Evolutionary conservation across 2,888 invertebrate genomes (phyloP).

Genomic region (Auanema sp.): DNA sequence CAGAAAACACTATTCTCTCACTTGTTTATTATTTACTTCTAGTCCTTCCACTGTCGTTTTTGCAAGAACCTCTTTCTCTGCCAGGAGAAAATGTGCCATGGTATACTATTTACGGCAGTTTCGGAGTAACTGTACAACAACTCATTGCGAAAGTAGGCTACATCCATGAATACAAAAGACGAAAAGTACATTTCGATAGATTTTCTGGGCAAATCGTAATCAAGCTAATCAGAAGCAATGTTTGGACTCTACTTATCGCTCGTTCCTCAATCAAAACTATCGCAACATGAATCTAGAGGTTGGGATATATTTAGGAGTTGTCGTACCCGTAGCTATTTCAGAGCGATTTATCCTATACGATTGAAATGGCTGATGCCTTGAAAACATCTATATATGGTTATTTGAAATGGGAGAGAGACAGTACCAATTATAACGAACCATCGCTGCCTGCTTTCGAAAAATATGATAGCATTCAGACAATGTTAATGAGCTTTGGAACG

Average conservation of each 20-base stretch:
- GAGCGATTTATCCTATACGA: slow-evolving; percentile 24
- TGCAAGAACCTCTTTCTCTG: slow-evolving; percentile 33
- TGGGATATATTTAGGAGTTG: too few relatives aligned
- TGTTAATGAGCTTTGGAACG: slow-evolving; percentile 35
- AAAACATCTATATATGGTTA: slow-evolving; percentile 33
- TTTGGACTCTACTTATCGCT: slow-evolving; percentile 32
- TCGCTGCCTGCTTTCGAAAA: slow-evolving; percentile 35
- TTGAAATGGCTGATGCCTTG: slow-evolving; percentile 37
- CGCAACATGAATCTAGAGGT: neutral
- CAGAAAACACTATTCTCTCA: neutral
- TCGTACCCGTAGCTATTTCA: too few relatives aligned
- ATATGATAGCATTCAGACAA: slow-evolving; percentile 25
- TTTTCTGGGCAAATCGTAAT: slow-evolving; percentile 36
- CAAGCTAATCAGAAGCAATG: slow-evolving; percentile 32
- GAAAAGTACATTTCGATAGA: slow-evolving; percentile 12
- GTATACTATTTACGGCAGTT: slow-evolving; percentile 36
- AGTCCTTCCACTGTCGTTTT: slow-evolving; percentile 35
- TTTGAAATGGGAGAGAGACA: slow-evolving; percentile 39
- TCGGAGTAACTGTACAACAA: slow-evolving; percentile 35
- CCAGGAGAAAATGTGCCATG: slow-evolving; percentile 36
- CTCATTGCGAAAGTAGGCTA: slow-evolving; percentile 35
- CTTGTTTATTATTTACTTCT: neutral
- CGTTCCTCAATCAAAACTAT: slow-evolving; percentile 22
- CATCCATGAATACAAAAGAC: slow-evolving; percentile 2
- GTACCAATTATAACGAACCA: slow-evolving; percentile 14